Evolutionary conservation across 2,888 invertebrate species (phyloP).

Genomic region (Synanthedon andrenaeformis): DNA sequence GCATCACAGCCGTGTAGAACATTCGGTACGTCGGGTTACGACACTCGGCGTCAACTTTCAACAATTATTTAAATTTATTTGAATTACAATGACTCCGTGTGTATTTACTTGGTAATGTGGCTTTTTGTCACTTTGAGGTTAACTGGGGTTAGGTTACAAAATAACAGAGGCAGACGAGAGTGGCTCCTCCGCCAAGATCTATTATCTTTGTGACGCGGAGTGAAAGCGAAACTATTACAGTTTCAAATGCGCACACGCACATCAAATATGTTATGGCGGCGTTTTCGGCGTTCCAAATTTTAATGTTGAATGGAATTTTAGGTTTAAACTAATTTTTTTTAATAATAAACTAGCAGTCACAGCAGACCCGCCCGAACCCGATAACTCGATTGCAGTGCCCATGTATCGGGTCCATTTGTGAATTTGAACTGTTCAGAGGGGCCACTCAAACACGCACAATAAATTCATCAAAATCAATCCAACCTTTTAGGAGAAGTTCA

Average conservation of each 20-base stretch:
- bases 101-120: slow-evolving; percentile 57
- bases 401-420: no score
- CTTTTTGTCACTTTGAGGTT: slow-evolving; percentile 42
- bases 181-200: slow-evolving; percentile 8
- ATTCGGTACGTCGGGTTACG: slow-evolving; percentile 33
- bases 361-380: no score
- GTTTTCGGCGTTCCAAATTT: slow-evolving; percentile 1
- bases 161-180: slow-evolving; percentile 10
- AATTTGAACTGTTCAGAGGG: no score
- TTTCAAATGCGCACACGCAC: slow-evolving; percentile 7
- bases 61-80: slow-evolving; percentile 57
- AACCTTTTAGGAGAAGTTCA: no score
- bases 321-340: no score
- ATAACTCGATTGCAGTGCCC: no score
- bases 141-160: slow-evolving; percentile 51
- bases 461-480: no score
- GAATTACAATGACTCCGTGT: slow-evolving; percentile 51
- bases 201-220: slow-evolving; percentile 5
- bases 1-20: slow-evolving; percentile 24
- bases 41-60: slow-evolving; percentile 16
- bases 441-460: no score
- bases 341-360: no score
- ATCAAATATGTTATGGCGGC: slow-evolving; percentile 3
- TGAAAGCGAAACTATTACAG: slow-evolving; percentile 9
- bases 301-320: no score